Evolutionary conservation across 1,140 invertebrate genomes (phyloP).

Genomic region (Oncopeltus fasciatus): DNA sequence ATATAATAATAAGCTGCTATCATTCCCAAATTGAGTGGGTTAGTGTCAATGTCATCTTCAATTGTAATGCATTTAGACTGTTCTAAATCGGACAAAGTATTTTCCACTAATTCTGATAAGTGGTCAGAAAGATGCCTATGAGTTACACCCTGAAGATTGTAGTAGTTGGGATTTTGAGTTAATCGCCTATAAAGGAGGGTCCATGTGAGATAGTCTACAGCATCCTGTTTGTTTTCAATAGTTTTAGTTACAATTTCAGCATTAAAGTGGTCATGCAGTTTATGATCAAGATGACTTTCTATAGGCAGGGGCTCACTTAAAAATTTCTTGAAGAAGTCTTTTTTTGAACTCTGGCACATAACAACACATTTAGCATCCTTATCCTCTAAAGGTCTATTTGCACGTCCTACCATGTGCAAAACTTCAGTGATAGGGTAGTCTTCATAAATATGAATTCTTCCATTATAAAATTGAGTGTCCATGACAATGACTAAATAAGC

Average conservation of each 20-base stretch:
- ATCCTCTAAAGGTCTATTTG: constrained; percentile 78
- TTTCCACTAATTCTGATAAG: constrained; percentile 94
- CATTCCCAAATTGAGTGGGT: constrained; percentile 96
- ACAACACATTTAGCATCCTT: constrained; percentile 92
- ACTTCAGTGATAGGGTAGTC: constrained; percentile 97
- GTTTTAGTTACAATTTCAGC: constrained; percentile 99
- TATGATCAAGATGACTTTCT: constrained; percentile 94
- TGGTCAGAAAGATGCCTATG: constrained; percentile 96
- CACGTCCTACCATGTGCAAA: constrained; percentile 90
- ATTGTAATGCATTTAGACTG: constrained; percentile 96
- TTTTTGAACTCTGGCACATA: constrained; percentile 93
- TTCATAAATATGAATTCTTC: constrained; percentile 63
- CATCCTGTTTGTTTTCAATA: constrained; percentile 99
- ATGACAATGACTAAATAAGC: constrained; percentile 91
- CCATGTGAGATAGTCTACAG: constrained; percentile 98
- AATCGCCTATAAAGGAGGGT: constrained; percentile 93
- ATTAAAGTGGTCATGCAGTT: constrained; percentile 98
- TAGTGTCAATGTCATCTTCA: constrained; percentile 94
- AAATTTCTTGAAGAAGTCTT: constrained; percentile 98
- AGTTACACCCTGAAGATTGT: constrained; percentile 91
- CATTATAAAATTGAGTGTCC: constrained; percentile 96
- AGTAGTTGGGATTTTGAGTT: constrained; percentile 99
- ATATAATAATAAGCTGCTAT: constrained; percentile 99
- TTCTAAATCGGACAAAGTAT: constrained; percentile 86
- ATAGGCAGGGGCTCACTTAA: constrained; percentile 93